A percentile compares a stretch with the other conserved stretches of the same genome.
Evolutionary conservation across 1,140 invertebrate species (phyloP).

Genomic region (Drosophila aff.): DNA sequence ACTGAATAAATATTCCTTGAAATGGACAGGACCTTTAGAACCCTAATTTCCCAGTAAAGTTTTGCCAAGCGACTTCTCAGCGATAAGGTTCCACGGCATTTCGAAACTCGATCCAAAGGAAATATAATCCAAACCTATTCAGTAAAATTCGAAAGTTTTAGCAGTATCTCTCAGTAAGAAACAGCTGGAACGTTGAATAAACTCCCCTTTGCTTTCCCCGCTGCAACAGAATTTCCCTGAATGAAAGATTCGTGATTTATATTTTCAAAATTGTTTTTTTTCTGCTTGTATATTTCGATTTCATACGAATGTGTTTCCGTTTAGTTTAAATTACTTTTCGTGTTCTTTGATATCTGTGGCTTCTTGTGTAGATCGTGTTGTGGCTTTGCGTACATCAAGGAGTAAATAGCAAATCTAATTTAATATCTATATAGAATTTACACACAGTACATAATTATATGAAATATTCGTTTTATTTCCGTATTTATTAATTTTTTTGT

Average conservation of each 20-base stretch:
- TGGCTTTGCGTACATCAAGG: conserved; percentile 47
- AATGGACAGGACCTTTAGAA: not conserved
- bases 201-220: not conserved
- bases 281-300: conserved; percentile 50
- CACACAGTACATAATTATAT: conserved; percentile 63
- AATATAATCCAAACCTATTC: not conserved
- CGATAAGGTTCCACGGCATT: no score
- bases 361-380: conserved; percentile 41
- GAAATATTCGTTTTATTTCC: conserved; percentile 61
- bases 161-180: not conserved
- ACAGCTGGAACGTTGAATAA: not conserved
- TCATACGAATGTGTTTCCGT: conserved; percentile 46
- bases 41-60: not conserved
- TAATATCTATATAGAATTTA: conserved; percentile 56
- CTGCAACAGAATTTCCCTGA: conserved; percentile 1
- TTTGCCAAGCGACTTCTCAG: not conserved
- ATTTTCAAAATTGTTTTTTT: conserved; percentile 53
- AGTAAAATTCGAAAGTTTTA: not conserved
- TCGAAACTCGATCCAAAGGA: not conserved
- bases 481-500: conserved; percentile 33
- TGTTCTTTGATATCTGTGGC: conserved; percentile 53
- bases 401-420: conserved; percentile 59
- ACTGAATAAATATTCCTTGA: not conserved
- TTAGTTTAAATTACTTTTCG: conserved; percentile 28
- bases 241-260: conserved; percentile 31